Percentiles rank a stretch among this genome's conserved stretches.
phyloP scores from a whole-genome alignment of 1,140 invertebrate species.

The Zeugodacus cucurbitae region DNA sequence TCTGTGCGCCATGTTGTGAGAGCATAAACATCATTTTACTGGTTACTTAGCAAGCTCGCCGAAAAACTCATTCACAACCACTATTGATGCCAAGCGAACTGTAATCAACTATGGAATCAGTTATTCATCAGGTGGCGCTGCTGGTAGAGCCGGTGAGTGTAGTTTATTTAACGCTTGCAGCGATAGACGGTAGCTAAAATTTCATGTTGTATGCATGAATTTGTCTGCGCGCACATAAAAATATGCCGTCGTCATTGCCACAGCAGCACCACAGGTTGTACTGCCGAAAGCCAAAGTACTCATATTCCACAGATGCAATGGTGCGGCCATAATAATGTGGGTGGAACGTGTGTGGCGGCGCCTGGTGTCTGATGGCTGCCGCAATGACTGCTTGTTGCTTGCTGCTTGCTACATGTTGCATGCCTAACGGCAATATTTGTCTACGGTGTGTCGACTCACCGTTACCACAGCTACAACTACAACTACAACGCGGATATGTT shows the following conservation, averaged over 20 bases:
- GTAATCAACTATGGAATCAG: not conserved
- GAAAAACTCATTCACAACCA: not conserved
- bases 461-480: not conserved
- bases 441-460: slow-evolving; percentile 33
- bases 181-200: slow-evolving; percentile 28
- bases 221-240: slow-evolving; percentile 14
- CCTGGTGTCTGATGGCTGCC: not conserved
- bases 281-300: not conserved
- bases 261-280: not conserved
- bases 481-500: not conserved
- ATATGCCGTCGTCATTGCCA: slow-evolving; percentile 13
- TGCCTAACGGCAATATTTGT: slow-evolving; percentile 33
- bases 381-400: not conserved
- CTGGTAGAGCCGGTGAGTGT: not conserved
- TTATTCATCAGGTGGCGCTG: not conserved
- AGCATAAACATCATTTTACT: not conserved
- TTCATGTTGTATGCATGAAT: slow-evolving; percentile 20
- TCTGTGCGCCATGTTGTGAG: too few species aligned
- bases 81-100: not conserved
- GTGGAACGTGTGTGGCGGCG: not conserved
- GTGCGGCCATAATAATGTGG: not conserved
- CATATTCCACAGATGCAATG: not conserved
- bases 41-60: not conserved
- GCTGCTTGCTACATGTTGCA: slow-evolving; percentile 28
- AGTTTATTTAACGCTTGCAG: slow-evolving; percentile 21